These are phyloP conservation scores for Nemotelus pantherinus DNA, from an alignment of 2,888 invertebrate species.

Conservation along the genomic window DNA sequence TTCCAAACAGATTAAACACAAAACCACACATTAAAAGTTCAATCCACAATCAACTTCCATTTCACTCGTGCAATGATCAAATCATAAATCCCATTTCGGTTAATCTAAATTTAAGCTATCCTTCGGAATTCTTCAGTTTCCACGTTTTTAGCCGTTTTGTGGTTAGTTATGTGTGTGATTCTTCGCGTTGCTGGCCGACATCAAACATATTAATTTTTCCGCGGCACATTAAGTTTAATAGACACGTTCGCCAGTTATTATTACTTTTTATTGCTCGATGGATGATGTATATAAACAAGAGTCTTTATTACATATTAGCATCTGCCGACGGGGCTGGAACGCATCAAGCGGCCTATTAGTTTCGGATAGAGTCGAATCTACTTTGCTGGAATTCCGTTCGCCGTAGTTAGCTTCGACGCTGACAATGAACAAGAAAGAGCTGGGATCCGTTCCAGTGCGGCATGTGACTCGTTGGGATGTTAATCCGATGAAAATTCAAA, in stretches of 20 bases:
- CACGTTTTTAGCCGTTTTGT: slow-evolving; percentile 5
- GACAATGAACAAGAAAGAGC: background rate
- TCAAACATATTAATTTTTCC: slow-evolving; percentile 22
- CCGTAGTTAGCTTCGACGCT: background rate
- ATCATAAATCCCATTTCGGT: background rate
- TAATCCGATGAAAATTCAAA: slow-evolving; percentile 34
- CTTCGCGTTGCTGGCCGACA: background rate
- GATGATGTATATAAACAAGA: slow-evolving; percentile 10
- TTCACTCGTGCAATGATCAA: background rate
- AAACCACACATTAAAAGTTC: too few relatives aligned
- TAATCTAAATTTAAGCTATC: too few relatives aligned
- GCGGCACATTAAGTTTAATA: slow-evolving; percentile 33
- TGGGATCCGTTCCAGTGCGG: slow-evolving; percentile 20
- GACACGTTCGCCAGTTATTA: slow-evolving; percentile 29
- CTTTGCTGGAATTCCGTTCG: slow-evolving; percentile 15
- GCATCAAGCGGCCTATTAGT: background rate
- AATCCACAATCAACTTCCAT: too few relatives aligned
- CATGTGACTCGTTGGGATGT: background rate
- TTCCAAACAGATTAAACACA: too few relatives aligned
- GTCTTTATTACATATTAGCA: background rate
- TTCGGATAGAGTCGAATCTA: slow-evolving; percentile 2
- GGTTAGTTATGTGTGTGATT: background rate
- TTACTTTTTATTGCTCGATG: slow-evolving; percentile 25
- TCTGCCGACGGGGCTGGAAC: background rate
- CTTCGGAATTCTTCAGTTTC: background rate